These are phyloP conservation scores for Bacillus rossius DNA, from an alignment of 1,140 invertebrate genomes.

Conservation along the genomic window DNA sequence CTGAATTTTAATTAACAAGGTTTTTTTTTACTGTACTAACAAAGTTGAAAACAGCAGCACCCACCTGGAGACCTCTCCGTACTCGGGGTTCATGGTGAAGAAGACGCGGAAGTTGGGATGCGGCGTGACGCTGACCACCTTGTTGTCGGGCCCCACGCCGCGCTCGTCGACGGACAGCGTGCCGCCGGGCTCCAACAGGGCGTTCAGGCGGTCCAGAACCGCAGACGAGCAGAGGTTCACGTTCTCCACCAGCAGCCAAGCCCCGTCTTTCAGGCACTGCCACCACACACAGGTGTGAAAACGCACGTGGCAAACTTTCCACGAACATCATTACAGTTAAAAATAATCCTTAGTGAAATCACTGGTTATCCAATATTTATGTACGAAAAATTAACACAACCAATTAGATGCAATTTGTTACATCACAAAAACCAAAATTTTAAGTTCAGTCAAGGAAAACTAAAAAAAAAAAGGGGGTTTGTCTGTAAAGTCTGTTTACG, in stretches of 20 bases:
- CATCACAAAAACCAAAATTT: too few relatives aligned
- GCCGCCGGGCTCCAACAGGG: constrained; percentile 89
- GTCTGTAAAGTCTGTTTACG: too few relatives aligned
- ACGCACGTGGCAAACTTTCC: background rate
- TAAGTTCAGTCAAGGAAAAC: too few relatives aligned
- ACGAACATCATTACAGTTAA: too few relatives aligned
- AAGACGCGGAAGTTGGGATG: constrained; percentile 92
- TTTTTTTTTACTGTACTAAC: too few relatives aligned
- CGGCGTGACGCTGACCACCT: constrained; percentile 69
- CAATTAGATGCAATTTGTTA: too few relatives aligned
- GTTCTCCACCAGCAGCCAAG: constrained; percentile 93
- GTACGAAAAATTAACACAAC: too few relatives aligned
- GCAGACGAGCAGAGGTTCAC: constrained; percentile 96
- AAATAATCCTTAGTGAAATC: too few relatives aligned
- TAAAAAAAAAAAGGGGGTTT: too few relatives aligned
- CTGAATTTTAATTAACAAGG: too few relatives aligned
- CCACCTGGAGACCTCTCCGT: constrained; percentile 89
- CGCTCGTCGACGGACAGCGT: constrained; percentile 87
- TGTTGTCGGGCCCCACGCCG: constrained; percentile 65
- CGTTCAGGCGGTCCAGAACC: constrained; percentile 94
- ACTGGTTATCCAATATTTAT: too few relatives aligned
- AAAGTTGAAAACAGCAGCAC: constrained; percentile 5
- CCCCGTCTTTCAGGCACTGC: constrained; percentile 71
- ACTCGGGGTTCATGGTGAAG: constrained; percentile 89
- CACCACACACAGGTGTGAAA: background rate